Evolutionary conservation across 2,113 vertebrate genomes (phyloP), one percentile per base, ranked within the genome.

Genomic region (Lepisosteus oculatus): DNA sequence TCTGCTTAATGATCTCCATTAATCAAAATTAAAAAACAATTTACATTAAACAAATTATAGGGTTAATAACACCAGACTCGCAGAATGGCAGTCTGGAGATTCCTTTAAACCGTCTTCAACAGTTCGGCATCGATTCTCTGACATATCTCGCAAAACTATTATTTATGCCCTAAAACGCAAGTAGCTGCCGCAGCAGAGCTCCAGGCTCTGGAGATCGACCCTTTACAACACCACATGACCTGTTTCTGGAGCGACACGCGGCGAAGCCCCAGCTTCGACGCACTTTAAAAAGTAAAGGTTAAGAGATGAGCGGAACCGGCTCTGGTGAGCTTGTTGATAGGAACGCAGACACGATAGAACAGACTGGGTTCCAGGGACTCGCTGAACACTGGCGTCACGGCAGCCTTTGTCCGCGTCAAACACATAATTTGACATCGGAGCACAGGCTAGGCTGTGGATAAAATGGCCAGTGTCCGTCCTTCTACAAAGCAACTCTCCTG

Each of bases 21-120:
- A 65, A 65, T 65, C 62, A 65, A 41, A 65, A 65, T 65, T 65
- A 65, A 65, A 65, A 65, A 65, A 6, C 62, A 65, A 65, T 65
- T 65, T 1, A 65, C 62, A 41, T 65, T 9, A 65, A 12, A 65
- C 62, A 29, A 29, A 65, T 65, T 65, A 41, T 65, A 65, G 62
- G 62, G 62, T 65, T 65, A 65, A 65, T 65, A 43, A 65, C 62
- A 65, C 4, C 62, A 65, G 62, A 65, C 42, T 15, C 6, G 62
- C 8, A 29, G 8, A 65, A 65, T 42, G 62, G 42, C 29, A 11
- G 17, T 15, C 62, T 17, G 62, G 62, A 41, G 29, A 42, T 65
- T 12, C 62, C 62, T 29, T 65, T 65, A 43, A 65, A 65, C 42
- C 62, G 42, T 65, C 62, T 65, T 65, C 29, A 6, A 61, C 62